Percentiles rank a stretch among this genome's conserved stretches.
Conservation (phyloP, 2,113 vertebrate genomes). For the Paratilapia polleni region DNA sequence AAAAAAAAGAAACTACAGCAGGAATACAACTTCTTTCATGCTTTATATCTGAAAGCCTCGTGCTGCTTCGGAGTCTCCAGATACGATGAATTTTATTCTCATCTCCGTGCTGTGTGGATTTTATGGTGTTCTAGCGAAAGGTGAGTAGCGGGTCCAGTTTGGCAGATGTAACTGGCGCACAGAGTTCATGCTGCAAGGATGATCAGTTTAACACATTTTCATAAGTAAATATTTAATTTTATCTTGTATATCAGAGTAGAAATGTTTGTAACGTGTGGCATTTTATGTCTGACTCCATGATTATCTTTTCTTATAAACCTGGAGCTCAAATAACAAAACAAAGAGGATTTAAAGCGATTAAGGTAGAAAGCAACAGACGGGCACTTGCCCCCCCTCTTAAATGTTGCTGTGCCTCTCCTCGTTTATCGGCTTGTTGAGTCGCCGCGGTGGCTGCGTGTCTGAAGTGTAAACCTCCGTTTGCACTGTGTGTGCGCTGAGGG, state of each 20-base stretch:
- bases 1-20: background rate
- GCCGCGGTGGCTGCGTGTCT: background rate
- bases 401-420: background rate
- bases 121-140: slow-evolving; percentile 74
- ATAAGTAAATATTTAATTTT: background rate
- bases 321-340: background rate
- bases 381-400: background rate
- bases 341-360: background rate
- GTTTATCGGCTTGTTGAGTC: background rate
- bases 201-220: background rate
- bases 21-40: slow-evolving; percentile 52
- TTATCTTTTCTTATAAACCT: background rate
- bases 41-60: slow-evolving; percentile 8
- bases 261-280: background rate
- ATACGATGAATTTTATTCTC: slow-evolving; percentile 74
- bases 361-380: background rate
- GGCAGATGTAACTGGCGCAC: background rate
- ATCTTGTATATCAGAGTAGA: background rate
- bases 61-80: slow-evolving; percentile 34
- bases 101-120: slow-evolving; percentile 80
- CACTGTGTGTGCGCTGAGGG: background rate
- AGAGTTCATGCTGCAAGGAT: slow-evolving; percentile 1
- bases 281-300: slow-evolving; percentile 19
- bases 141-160: slow-evolving; percentile 63
- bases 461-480: slow-evolving; percentile 16